These are phyloP conservation scores for Eupithecia tripunctaria DNA, from an alignment of 2,888 invertebrate species.

Conservation along the genomic window DNA sequence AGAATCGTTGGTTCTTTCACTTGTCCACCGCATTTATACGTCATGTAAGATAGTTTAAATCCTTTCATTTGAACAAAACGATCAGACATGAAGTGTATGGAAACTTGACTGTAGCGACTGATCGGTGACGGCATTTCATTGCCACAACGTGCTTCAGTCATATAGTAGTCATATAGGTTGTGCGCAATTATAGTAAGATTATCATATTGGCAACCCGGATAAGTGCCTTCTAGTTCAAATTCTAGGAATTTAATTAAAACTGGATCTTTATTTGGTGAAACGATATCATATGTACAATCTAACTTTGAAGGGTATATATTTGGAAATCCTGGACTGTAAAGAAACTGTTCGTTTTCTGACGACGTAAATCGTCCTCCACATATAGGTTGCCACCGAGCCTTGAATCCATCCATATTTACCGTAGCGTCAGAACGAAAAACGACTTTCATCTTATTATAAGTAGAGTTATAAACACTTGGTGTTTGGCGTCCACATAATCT, in stretches of 20 bases:
- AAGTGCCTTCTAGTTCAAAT: slow-evolving; percentile 79
- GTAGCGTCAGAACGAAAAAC: slow-evolving; percentile 88
- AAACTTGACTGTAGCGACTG: slow-evolving; percentile 62
- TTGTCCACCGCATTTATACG: slow-evolving; percentile 89
- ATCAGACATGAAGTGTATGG: slow-evolving; percentile 85
- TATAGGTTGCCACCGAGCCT: slow-evolving; percentile 85
- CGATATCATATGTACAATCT: slow-evolving; percentile 87
- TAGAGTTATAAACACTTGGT: slow-evolving; percentile 85
- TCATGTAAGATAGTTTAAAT: slow-evolving; percentile 85
- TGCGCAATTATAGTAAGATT: slow-evolving; percentile 78
- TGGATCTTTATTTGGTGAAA: slow-evolving; percentile 64
- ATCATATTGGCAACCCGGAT: slow-evolving; percentile 76
- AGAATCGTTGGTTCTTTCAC: slow-evolving; percentile 86
- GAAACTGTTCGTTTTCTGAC: slow-evolving; percentile 70
- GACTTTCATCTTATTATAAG: slow-evolving; percentile 87
- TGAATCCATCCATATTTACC: slow-evolving; percentile 89
- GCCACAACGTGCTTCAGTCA: slow-evolving; percentile 56
- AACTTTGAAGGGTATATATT: slow-evolving; percentile 83
- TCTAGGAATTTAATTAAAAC: slow-evolving; percentile 85
- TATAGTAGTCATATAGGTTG: slow-evolving; percentile 43
- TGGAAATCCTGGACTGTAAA: slow-evolving; percentile 92
- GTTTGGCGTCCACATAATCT: slow-evolving; percentile 88
- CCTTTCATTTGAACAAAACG: slow-evolving; percentile 80
- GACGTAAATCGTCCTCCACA: slow-evolving; percentile 90
- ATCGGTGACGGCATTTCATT: slow-evolving; percentile 66